Conservation (phyloP, 2,888 invertebrate species). For the Auanema freiburgensis region DNA sequence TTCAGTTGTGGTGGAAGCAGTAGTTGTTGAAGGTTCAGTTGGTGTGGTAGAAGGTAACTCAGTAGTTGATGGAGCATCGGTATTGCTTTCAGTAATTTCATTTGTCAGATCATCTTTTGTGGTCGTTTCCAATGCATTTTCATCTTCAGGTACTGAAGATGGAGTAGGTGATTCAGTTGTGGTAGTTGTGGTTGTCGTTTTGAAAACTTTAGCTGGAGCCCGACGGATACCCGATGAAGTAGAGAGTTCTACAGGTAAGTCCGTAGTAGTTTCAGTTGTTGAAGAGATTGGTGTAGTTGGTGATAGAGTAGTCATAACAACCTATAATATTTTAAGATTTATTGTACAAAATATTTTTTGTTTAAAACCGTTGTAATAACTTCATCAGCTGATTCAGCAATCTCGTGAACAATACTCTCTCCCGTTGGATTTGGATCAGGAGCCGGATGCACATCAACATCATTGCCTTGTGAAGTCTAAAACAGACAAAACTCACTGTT, state of each 20-base stretch:
- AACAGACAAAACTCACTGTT: slow-evolving; percentile 14
- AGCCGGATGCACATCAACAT: slow-evolving; percentile 35
- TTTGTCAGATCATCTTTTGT: background rate
- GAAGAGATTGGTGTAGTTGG: slow-evolving; percentile 6
- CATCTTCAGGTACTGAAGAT: background rate
- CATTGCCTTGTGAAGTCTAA: slow-evolving; percentile 24
- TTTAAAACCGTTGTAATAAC: background rate
- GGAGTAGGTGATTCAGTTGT: slow-evolving; percentile 7
- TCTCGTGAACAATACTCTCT: slow-evolving; percentile 32
- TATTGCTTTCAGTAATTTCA: no score
- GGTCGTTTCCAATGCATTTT: slow-evolving; percentile 4
- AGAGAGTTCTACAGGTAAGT: slow-evolving; percentile 10
- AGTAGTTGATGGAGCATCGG: background rate
- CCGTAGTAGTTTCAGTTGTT: background rate
- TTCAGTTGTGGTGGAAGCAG: slow-evolving; percentile 13
- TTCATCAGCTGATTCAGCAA: slow-evolving; percentile 23
- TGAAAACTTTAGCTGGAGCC: slow-evolving; percentile 15
- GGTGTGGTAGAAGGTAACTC: background rate
- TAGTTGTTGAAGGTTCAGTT: background rate
- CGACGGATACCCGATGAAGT: no score
- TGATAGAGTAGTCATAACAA: background rate
- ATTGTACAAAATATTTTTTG: no score
- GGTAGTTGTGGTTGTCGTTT: slow-evolving; percentile 6
- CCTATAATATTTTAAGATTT: no score
- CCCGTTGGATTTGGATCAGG: slow-evolving; percentile 35